Percentiles rank a stretch among this genome's conserved stretches.
phyloP scores from a whole-genome alignment of 2,797 vertebrate genomes.

The Ibycter americanus region DNA sequence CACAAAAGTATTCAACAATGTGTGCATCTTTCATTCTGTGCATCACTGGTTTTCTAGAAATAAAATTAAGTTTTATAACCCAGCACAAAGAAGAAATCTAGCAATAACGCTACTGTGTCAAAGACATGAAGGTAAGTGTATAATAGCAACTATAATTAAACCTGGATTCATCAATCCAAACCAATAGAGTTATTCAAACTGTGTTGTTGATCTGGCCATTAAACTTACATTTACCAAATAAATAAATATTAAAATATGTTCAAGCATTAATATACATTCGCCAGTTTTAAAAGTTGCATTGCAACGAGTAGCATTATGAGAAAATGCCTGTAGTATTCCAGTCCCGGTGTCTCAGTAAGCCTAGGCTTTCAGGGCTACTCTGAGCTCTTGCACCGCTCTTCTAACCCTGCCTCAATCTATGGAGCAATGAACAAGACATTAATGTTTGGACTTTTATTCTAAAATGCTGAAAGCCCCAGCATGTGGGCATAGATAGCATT shows the following conservation, averaged over 20 bases:
- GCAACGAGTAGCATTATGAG: neutral
- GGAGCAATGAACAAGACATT: neutral
- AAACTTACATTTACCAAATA: neutral
- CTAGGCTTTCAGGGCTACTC: neutral
- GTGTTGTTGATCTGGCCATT: neutral
- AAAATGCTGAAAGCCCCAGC: neutral
- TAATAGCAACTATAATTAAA: neutral
- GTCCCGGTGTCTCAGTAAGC: fast-evolving
- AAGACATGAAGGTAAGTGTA: neutral
- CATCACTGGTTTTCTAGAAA: neutral
- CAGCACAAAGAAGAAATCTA: neutral
- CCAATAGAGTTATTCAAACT: neutral
- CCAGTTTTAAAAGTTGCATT: neutral
- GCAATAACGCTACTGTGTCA: neutral
- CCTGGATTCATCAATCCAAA: neutral
- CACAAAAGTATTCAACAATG: neutral
- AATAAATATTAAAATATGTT: neutral
- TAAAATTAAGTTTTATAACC: neutral
- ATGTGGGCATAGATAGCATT: conserved; percentile 39
- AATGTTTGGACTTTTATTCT: neutral
- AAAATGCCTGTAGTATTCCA: neutral
- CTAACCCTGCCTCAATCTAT: neutral
- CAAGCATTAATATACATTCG: neutral
- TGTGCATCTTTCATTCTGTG: neutral
- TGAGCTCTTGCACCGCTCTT: neutral